A percentile compares a stretch with the other conserved stretches of the same genome.
Conservation (phyloP, 2,113 vertebrate genomes). For the Triplophysa rosa region DNA sequence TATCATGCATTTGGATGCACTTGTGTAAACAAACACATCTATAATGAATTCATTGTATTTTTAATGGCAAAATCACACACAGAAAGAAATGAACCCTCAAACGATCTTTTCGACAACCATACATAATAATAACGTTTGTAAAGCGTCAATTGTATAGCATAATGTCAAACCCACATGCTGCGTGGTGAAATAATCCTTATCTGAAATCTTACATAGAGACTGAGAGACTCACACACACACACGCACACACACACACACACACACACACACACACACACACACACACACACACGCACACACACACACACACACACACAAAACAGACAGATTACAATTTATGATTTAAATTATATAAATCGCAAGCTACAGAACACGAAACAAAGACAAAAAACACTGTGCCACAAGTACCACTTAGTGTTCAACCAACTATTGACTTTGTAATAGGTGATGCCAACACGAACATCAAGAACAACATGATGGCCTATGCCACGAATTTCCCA, state of each 20-base stretch:
- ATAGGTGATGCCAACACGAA: not conserved
- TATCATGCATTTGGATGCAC: not conserved
- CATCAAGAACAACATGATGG: not conserved
- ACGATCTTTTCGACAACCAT: not conserved
- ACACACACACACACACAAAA: not conserved
- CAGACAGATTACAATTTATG: not conserved
- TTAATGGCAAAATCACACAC: not conserved
- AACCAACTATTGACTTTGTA: not conserved
- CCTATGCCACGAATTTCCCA: not conserved
- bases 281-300: not conserved
- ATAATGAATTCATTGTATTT: not conserved
- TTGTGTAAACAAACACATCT: not conserved
- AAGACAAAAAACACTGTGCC: not conserved
- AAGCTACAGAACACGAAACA: constrained; percentile 36
- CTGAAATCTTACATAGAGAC: not conserved
- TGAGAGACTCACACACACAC: not conserved
- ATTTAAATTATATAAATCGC: constrained; percentile 36
- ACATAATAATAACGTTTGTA: not conserved
- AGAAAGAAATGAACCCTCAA: not conserved
- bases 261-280: not conserved
- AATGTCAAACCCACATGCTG: not conserved
- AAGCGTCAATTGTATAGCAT: not conserved
- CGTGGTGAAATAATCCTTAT: not conserved
- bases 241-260: not conserved
- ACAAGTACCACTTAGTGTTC: not conserved